Evolutionary conservation across 2,113 vertebrate genomes (phyloP).

Genomic region (Parus major): DNA sequence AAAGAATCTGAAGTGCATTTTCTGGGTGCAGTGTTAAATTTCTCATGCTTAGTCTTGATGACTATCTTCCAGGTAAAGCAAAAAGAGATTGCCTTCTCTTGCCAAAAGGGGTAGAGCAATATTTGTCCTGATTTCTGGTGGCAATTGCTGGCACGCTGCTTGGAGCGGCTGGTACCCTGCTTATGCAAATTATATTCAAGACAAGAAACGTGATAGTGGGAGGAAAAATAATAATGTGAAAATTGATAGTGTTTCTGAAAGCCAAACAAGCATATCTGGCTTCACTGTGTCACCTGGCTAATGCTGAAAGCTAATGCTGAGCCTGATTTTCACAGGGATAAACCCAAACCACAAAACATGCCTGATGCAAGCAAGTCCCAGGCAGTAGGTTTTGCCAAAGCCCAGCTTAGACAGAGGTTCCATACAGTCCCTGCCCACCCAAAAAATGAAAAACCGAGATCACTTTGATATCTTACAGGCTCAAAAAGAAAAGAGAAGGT

Average conservation of each 20-base stretch:
- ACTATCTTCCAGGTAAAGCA: background rate
- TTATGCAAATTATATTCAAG: background rate
- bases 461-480: background rate
- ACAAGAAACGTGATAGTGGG: background rate
- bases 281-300: background rate
- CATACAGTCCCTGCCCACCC: background rate
- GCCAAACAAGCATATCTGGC: background rate
- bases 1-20: background rate
- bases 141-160: background rate
- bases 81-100: background rate
- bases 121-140: background rate
- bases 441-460: background rate
- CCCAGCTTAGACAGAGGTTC: background rate
- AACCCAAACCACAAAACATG: background rate
- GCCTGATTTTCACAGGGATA: background rate
- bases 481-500: background rate
- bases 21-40: background rate
- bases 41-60: background rate
- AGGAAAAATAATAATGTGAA: background rate
- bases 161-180: accelerated
- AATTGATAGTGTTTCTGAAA: background rate
- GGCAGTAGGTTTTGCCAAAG: background rate
- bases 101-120: background rate
- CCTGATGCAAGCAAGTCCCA: background rate
- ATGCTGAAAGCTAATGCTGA: background rate